Conservation (phyloP, 2,797 vertebrate species). For the Uromys caudimaculatus region DNA sequence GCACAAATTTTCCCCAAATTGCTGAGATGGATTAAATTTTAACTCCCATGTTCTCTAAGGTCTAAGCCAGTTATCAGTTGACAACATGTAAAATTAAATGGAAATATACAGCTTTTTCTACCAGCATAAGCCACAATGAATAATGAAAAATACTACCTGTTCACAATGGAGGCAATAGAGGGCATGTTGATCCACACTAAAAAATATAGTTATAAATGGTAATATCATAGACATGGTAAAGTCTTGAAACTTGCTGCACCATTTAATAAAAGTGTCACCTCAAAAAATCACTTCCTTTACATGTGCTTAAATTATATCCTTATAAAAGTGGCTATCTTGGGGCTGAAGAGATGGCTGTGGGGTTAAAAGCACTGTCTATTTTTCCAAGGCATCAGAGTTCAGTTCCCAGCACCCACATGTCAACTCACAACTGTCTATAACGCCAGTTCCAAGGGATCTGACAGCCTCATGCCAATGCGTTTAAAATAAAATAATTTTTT, state of each 20-base stretch:
- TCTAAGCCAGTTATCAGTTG: neutral
- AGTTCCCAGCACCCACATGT: neutral
- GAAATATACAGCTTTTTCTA: neutral
- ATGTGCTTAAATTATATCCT: neutral
- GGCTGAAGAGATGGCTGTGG: neutral
- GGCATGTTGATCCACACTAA: neutral
- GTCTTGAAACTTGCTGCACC: neutral
- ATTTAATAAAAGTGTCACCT: neutral
- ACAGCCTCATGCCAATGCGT: neutral
- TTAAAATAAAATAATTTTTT: neutral
- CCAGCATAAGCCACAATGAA: neutral
- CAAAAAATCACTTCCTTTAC: neutral
- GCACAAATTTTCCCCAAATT: neutral
- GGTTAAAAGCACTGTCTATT: neutral
- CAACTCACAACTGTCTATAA: neutral
- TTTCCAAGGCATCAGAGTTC: no score
- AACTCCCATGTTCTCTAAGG: neutral
- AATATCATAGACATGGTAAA: neutral
- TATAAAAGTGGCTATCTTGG: neutral
- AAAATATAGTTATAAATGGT: neutral
- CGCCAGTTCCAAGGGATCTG: neutral
- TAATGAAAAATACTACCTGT: neutral
- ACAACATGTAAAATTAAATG: conserved; percentile 4
- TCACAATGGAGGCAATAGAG: neutral
- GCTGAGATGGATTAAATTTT: neutral